Evolutionary conservation across 2,888 invertebrate genomes (phyloP), one percentile per base, ranked within the genome.

Genomic region (Habrosyne pyritoides): DNA sequence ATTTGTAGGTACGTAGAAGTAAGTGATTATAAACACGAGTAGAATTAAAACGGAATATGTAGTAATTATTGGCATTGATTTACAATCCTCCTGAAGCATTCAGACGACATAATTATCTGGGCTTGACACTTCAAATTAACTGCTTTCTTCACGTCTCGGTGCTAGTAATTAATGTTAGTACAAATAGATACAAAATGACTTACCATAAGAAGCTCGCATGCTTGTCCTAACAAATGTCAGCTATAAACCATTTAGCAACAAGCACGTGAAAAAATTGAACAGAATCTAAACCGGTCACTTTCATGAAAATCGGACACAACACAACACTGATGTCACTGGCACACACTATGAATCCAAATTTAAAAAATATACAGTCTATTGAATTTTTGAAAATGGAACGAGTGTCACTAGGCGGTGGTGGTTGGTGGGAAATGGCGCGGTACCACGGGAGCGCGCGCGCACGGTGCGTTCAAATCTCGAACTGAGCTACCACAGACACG

Each of bases 401-500:
- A 66, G 69, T 67, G 66, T 62, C 33, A 33, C 33, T 33, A 33
- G n/a, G n/a, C n/a, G 33, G n/a, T 33, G 33, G 33, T 33, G 33
- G 71, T 68, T 69, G 60, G 73, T 69, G 74, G 77, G 73, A 77
- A 79, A 77, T 78, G 75, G 76, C 66, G 71, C 71, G 68, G 69
- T 72, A 63, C 67, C 65, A 69, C 72, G 76, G 77, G 83, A 79
- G 80, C 90, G 86, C 79, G 87, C 87, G 87, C 83, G 78, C 89
- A 72, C 84, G 74, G 71, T 79, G 89, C 89, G 86, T 77, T 73
- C 89, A 75, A 78, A 85, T 70, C 84, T 84, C 81, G 79, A 79
- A 91, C 91, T 91, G 91, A 89, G 86, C 87, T 75, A 78, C 81
- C 74, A 71, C 75, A 64, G 77, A 68, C 68, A 78, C 77, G 79